Conservation (phyloP, 2,888 invertebrate species). For the Horisme vitalbata region DNA sequence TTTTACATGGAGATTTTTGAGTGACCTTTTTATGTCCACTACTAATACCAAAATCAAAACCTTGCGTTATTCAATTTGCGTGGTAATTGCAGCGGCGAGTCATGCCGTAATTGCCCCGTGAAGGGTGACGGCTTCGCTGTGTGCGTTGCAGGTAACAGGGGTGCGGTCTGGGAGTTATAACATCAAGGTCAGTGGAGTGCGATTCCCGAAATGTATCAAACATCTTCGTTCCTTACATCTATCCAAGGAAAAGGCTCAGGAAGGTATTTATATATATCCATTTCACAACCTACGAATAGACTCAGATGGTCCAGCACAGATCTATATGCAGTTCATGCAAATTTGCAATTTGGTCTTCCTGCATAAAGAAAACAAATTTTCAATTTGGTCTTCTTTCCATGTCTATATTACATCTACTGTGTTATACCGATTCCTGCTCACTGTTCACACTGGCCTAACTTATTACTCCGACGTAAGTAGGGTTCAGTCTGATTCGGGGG, state of each 20-base stretch:
- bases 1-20: too few species aligned
- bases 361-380: too few species aligned
- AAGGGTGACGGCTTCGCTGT: conserved; percentile 31
- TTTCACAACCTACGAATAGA: too few species aligned
- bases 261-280: too few species aligned
- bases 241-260: too few species aligned
- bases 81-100: conserved; percentile 35
- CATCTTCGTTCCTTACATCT: too few species aligned
- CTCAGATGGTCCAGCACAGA: too few species aligned
- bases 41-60: conserved; percentile 22
- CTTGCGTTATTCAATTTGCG: conserved; percentile 33
- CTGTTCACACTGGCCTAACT: not conserved
- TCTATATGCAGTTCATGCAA: too few species aligned
- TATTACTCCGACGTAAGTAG: conserved; percentile 16
- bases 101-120: conserved; percentile 32
- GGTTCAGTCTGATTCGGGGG: conserved; percentile 28
- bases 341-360: too few species aligned
- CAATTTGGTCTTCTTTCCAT: too few species aligned
- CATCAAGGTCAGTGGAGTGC: conserved; percentile 2
- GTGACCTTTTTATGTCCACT: conserved; percentile 6
- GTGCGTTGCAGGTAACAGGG: conserved; percentile 38
- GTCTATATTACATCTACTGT: too few species aligned
- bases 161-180: conserved; percentile 14
- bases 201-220: not conserved
- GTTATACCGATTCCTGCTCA: too few species aligned